Evolutionary conservation across 2,113 vertebrate genomes (phyloP).

Genomic region (Azemiops feae): DNA sequence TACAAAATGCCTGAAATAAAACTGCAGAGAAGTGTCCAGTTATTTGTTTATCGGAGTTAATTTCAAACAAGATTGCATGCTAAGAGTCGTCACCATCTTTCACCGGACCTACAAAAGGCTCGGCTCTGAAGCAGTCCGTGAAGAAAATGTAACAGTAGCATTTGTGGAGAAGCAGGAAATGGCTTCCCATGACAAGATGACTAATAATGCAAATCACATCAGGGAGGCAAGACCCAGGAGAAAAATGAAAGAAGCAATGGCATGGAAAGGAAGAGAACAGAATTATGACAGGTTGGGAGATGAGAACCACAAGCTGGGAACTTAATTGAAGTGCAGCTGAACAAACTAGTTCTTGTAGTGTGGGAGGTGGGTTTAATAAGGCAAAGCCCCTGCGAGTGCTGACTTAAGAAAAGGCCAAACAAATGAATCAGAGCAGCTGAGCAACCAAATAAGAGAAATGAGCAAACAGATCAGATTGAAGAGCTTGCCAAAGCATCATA

Average conservation of each 20-base stretch:
- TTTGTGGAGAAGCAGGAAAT: neutral
- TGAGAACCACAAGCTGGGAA: neutral
- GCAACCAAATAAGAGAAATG: conserved; percentile 14
- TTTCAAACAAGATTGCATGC: conserved; percentile 1
- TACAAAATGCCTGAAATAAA: neutral
- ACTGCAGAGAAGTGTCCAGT: neutral
- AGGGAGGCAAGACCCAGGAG: neutral
- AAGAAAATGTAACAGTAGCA: conserved; percentile 1
- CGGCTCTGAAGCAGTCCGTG: neutral
- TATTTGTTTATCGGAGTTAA: neutral
- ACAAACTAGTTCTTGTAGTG: neutral
- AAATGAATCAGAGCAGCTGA: conserved; percentile 12
- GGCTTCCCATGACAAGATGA: neutral
- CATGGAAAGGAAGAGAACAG: neutral
- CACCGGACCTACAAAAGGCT: neutral
- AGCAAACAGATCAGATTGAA: conserved; percentile 3
- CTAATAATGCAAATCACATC: neutral
- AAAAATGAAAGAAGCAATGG: neutral
- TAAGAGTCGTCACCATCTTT: neutral
- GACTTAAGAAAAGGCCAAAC: neutral
- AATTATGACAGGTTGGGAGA: neutral
- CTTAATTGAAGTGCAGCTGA: conserved; percentile 23
- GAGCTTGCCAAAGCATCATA: neutral
- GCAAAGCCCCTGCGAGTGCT: neutral
- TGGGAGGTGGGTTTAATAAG: conserved; percentile 4